Percentiles rank a stretch among this genome's conserved stretches.
These are phyloP conservation scores for Carlito syrichta DNA, from an alignment of 2,113 vertebrate species.

Conservation along the genomic window DNA sequence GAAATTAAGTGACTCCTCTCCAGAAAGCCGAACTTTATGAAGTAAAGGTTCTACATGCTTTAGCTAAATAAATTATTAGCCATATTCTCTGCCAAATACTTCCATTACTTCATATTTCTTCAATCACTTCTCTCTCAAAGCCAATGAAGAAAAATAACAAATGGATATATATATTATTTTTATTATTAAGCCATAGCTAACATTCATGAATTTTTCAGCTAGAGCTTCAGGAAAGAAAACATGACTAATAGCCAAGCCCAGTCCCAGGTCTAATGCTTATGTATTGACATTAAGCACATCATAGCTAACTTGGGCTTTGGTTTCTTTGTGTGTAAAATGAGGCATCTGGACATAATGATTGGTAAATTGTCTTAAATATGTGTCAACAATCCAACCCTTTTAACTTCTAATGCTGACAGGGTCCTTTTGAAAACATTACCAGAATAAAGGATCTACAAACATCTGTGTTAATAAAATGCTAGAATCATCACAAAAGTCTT, in stretches of 20 bases:
- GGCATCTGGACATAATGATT: not conserved
- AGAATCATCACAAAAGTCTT: not conserved
- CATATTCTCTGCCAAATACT: not conserved
- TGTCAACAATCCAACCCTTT: not conserved
- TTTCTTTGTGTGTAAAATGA: not conserved
- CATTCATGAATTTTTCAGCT: not conserved
- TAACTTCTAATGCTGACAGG: not conserved
- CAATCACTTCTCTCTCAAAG: not conserved
- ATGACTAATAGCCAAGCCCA: not conserved
- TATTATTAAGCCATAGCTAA: not conserved
- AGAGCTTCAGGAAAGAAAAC: not conserved
- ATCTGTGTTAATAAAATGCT: not conserved
- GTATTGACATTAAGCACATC: not conserved
- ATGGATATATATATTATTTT: not conserved
- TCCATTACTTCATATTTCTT: constrained; percentile 36
- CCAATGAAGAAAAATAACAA: constrained; percentile 4
- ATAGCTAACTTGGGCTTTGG: not conserved
- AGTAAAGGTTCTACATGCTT: not conserved
- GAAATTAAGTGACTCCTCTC: constrained; percentile 34
- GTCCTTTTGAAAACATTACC: not conserved
- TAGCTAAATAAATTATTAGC: constrained; percentile 14
- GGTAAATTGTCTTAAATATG: not conserved
- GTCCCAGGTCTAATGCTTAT: not conserved
- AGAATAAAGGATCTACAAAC: not conserved
- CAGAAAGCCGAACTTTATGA: constrained; percentile 28